Conservation (phyloP, 2,888 invertebrate species). For the Conomelus anceps region DNA sequence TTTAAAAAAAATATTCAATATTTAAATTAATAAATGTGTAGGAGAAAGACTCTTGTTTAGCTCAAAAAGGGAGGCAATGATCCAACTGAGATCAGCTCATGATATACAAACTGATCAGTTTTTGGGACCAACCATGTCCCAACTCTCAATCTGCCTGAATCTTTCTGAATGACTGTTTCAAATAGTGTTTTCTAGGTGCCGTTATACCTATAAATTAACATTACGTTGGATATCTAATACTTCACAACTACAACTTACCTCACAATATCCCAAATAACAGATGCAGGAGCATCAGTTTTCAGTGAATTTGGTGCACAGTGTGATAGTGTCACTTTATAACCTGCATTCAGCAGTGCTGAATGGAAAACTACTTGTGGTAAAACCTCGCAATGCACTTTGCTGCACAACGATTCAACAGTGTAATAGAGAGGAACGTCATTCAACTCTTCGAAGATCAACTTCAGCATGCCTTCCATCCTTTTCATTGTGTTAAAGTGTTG, state of each 20-base stretch:
- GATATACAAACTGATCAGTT: too few relatives aligned
- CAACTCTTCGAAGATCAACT: constrained; percentile 76
- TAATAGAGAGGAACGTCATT: constrained; percentile 81
- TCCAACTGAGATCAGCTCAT: too few relatives aligned
- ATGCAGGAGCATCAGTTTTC: constrained; percentile 85
- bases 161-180: too few relatives aligned
- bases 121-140: too few relatives aligned
- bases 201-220: too few relatives aligned
- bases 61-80: too few relatives aligned
- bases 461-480: constrained; percentile 74
- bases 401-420: constrained; percentile 68
- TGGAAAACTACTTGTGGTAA: constrained; percentile 48
- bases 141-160: too few relatives aligned
- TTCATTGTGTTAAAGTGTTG: constrained; percentile 59
- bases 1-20: too few relatives aligned
- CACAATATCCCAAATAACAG: constrained; percentile 87
- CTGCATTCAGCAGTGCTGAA: constrained; percentile 83
- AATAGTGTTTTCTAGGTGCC: too few relatives aligned
- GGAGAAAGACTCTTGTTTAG: too few relatives aligned
- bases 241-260: constrained; percentile 41
- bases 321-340: constrained; percentile 84
- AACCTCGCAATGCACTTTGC: constrained; percentile 61
- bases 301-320: constrained; percentile 83
- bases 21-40: too few relatives aligned
- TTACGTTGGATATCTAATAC: too few relatives aligned